Evolutionary conservation across 35 echinoderm and acorn worm species (phyloP), one percentile per base, ranked within the genome.

Genomic region (Nesometra sesokonis): DNA sequence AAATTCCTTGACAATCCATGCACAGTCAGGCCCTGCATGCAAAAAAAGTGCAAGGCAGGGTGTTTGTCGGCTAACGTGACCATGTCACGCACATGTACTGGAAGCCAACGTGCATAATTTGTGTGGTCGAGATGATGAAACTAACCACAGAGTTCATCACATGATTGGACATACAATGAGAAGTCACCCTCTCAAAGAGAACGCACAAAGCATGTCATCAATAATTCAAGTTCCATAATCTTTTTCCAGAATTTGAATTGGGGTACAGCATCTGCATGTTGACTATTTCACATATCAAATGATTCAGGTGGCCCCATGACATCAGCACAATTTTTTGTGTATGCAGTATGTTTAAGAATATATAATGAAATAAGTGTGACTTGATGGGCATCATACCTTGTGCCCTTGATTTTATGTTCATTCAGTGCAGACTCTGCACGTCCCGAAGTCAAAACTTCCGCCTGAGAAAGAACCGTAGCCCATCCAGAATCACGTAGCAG

Each of bases 21-120:
- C n/a, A n/a, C n/a, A n/a, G n/a, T n/a, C n/a, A n/a, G n/a, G n/a
- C n/a, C n/a, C n/a, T n/a, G n/a, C n/a, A n/a, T n/a, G n/a, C n/a
- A n/a, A n/a, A n/a, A n/a, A n/a, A n/a, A n/a, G n/a, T n/a, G n/a
- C n/a, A n/a, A n/a, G 17, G 31, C 46, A 17, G 2, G 40, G 32
- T 29, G 19, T 67, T 7, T 32, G 4, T 76, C n/a, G 31, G 23
- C 11, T 17, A 91, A 85, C 36, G 27, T 38, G 13, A 19, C 31
- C 89, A 91, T 86, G 43, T 91, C 91, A 23, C 78, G 30, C 31
- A 93, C 13, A 47, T 93, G 87, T 17, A 93, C 87, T 67, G 91
- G 31, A 0, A 93, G 7, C 84, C 84, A 86, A 32, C 84, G 30
- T 3, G 84, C 40, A 36, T 76, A 86, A n/a, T 86, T 43, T 11